Conservation (phyloP, 2,888 invertebrate species). For the Punctoribates punctum region DNA sequence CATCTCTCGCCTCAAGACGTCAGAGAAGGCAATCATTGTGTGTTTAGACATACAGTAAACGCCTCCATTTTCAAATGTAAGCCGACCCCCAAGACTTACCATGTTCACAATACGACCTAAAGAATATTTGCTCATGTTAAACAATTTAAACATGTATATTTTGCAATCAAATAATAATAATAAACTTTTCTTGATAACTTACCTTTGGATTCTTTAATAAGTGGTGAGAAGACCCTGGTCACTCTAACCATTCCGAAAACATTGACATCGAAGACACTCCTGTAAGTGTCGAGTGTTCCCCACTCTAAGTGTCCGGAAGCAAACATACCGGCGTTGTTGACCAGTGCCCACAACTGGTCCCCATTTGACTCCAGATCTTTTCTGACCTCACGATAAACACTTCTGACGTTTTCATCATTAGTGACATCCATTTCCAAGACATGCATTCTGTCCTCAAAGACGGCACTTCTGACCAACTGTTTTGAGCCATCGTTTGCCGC, state of each 20-base stretch:
- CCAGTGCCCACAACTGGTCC: slow-evolving; percentile 56
- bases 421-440: slow-evolving; percentile 53
- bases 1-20: slow-evolving; percentile 51
- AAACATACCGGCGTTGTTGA: slow-evolving; percentile 58
- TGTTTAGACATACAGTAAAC: slow-evolving; percentile 52
- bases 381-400: slow-evolving; percentile 23
- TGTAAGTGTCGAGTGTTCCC: slow-evolving; percentile 54
- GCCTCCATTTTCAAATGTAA: not conserved
- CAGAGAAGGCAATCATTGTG: slow-evolving; percentile 51
- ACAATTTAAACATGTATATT: not conserved
- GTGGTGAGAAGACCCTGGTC: slow-evolving; percentile 51
- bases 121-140: no score
- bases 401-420: slow-evolving; percentile 51
- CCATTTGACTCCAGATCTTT: not conserved
- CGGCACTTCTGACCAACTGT: not conserved
- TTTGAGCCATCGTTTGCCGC: slow-evolving; percentile 26
- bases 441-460: slow-evolving; percentile 46
- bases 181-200: no score
- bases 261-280: slow-evolving; percentile 51
- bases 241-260: slow-evolving; percentile 51
- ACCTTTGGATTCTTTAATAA: slow-evolving; percentile 50
- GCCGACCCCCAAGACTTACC: slow-evolving; percentile 49
- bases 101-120: slow-evolving; percentile 48
- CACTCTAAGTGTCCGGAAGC: slow-evolving; percentile 56
- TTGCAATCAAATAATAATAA: no score